Percentiles rank a stretch among this genome's conserved stretches.
Conservation (phyloP, 2,888 invertebrate genomes). For the Crioceris asparagi region DNA sequence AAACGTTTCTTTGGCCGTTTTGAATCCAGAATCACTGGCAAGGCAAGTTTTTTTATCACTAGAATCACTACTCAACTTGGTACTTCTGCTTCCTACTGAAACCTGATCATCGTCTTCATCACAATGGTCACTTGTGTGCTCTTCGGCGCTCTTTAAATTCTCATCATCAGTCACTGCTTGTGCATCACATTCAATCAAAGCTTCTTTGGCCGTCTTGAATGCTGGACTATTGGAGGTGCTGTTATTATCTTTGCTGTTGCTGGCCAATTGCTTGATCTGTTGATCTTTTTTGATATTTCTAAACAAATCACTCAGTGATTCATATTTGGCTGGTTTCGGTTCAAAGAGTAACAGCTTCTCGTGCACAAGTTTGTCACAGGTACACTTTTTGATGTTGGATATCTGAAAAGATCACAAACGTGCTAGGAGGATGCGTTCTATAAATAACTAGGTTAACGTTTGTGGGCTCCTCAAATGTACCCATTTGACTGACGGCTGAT, state of each 20-base stretch:
- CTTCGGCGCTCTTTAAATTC: too few relatives aligned
- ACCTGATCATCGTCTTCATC: too few relatives aligned
- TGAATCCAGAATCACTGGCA: too few relatives aligned
- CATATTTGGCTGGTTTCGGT: constrained; percentile 42
- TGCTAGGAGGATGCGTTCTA: constrained; percentile 20
- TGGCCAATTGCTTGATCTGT: constrained; percentile 14
- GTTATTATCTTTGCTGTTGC: constrained; percentile 7
- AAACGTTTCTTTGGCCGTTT: too few relatives aligned
- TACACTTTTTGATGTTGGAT: constrained; percentile 48
- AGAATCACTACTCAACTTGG: too few relatives aligned
- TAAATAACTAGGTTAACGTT: constrained; percentile 24
- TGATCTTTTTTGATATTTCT: constrained; percentile 34
- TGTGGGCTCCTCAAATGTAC: constrained; percentile 10
- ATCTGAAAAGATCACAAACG: constrained; percentile 41
- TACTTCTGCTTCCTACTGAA: too few relatives aligned
- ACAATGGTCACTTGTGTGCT: too few relatives aligned
- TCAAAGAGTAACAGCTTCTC: constrained; percentile 45
- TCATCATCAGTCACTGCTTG: too few relatives aligned
- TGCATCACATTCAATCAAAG: constrained; percentile 15
- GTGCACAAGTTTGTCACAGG: constrained; percentile 39
- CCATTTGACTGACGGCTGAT: constrained; percentile 21
- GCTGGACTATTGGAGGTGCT: constrained; percentile 3
- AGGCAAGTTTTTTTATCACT: too few relatives aligned
- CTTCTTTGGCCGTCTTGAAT: constrained; percentile 21
- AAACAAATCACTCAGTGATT: constrained; percentile 42